Conservation (phyloP, 2,797 vertebrate species). For the Acanthurus lineatus region DNA sequence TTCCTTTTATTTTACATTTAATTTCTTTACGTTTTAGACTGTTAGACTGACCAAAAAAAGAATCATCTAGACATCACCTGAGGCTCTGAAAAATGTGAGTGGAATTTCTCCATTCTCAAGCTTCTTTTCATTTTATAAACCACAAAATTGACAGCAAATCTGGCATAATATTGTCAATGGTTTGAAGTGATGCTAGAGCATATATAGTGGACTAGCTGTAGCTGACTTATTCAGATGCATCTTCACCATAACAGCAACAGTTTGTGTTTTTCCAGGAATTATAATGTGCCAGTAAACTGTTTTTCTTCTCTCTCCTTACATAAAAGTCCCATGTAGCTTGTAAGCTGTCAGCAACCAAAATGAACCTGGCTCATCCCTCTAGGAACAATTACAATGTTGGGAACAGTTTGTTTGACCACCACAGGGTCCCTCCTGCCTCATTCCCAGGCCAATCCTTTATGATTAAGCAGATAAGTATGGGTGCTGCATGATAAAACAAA, state of each 20-base stretch:
- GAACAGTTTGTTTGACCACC: slow-evolving; percentile 60
- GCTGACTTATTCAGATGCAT: slow-evolving; percentile 14
- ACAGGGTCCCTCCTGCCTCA: slow-evolving; percentile 50
- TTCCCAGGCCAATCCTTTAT: slow-evolving; percentile 73
- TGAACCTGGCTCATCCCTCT: slow-evolving; percentile 38
- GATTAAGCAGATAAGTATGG: slow-evolving; percentile 76
- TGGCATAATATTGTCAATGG: background rate
- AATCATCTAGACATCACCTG: background rate
- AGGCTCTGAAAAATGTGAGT: background rate
- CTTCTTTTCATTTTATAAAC: no score
- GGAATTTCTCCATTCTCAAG: no score
- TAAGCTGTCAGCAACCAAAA: slow-evolving; percentile 36
- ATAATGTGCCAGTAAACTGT: slow-evolving; percentile 29
- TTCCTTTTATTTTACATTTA: background rate
- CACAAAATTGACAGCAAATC: no score
- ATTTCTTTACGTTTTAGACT: background rate
- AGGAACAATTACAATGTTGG: slow-evolving; percentile 41
- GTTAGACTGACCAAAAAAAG: background rate
- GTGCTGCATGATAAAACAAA: slow-evolving; percentile 80
- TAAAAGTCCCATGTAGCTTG: slow-evolving; percentile 47
- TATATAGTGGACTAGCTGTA: slow-evolving; percentile 1
- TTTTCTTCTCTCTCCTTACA: slow-evolving; percentile 34
- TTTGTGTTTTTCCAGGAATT: slow-evolving; percentile 13
- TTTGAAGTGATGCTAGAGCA: slow-evolving; percentile 2
- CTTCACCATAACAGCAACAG: slow-evolving; percentile 6